A percentile compares a stretch with the other conserved stretches of the same genome.
These are phyloP conservation scores for Elephas maximus DNA, from an alignment of 2,113 vertebrate genomes.

Conservation along the genomic window DNA sequence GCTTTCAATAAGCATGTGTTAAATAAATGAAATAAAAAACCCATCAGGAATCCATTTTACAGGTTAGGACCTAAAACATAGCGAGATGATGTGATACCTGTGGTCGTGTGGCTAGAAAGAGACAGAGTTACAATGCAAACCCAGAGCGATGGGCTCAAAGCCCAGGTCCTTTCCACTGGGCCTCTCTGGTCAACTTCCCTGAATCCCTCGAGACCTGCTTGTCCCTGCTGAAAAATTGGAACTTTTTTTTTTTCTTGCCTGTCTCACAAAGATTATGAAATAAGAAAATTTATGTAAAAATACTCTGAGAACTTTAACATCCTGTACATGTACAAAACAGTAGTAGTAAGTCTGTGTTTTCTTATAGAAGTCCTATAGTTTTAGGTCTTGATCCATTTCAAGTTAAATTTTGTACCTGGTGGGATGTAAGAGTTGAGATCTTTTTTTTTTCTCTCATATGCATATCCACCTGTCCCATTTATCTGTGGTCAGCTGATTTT, in stretches of 20 bases:
- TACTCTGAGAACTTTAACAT: conserved; percentile 33
- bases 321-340: background rate
- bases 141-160: background rate
- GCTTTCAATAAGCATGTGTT: background rate
- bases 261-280: conserved; percentile 35
- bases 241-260: background rate
- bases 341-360: background rate
- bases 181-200: background rate
- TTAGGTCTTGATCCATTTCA: conserved; percentile 16
- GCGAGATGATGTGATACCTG: background rate
- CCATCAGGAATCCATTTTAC: background rate
- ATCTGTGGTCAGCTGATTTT: background rate
- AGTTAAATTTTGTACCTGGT: background rate
- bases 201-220: background rate
- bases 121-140: background rate
- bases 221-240: background rate
- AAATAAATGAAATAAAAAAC: conserved; percentile 9
- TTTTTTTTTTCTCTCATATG: background rate
- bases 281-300: background rate
- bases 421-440: background rate
- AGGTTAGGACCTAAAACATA: background rate
- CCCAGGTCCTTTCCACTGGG: background rate
- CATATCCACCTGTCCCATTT: background rate
- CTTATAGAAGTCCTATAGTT: conserved; percentile 4
- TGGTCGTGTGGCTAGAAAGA: background rate